Percentiles rank a stretch among this genome's conserved stretches.
Conservation (phyloP, 2,797 vertebrate species). For the Sebastes steindachneri region DNA sequence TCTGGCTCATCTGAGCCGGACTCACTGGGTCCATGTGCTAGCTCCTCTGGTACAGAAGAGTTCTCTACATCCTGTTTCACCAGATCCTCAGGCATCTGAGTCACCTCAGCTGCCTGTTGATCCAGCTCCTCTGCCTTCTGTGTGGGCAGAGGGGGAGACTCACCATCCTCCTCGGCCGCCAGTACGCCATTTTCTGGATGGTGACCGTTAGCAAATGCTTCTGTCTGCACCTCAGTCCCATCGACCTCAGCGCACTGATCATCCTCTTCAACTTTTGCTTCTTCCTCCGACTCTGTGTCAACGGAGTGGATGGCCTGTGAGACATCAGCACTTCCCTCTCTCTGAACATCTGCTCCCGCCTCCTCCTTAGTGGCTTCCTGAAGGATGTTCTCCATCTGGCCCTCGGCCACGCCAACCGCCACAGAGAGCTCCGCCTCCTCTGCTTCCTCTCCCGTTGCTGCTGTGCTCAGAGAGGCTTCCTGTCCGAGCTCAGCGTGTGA, state of each 20-base stretch:
- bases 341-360: constrained; percentile 61
- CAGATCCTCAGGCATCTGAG: constrained; percentile 39
- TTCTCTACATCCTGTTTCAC: constrained; percentile 38
- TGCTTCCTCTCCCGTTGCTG: constrained; percentile 28
- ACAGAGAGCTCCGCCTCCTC: constrained; percentile 89
- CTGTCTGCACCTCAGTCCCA: constrained; percentile 26
- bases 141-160: constrained; percentile 4
- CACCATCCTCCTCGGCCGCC: constrained; percentile 31
- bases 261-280: constrained; percentile 7
- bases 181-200: constrained; percentile 37
- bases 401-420: constrained; percentile 89
- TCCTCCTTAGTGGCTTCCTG: constrained; percentile 95
- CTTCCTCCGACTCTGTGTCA: constrained; percentile 48
- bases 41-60: constrained; percentile 28
- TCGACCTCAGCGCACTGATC: constrained; percentile 21
- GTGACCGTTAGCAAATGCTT: constrained; percentile 50
- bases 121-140: constrained; percentile 28
- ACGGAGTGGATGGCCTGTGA: constrained; percentile 39
- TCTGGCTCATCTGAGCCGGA: constrained; percentile 39
- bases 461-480: not conserved
- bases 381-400: constrained; percentile 96
- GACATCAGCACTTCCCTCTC: constrained; percentile 24
- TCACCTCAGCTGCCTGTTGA: constrained; percentile 18
- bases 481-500: constrained; percentile 28
- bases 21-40: constrained; percentile 35